Base-by-base conservation (phyloP, 2,888 invertebrate species). In the Cheilosia variabilis region DNA sequence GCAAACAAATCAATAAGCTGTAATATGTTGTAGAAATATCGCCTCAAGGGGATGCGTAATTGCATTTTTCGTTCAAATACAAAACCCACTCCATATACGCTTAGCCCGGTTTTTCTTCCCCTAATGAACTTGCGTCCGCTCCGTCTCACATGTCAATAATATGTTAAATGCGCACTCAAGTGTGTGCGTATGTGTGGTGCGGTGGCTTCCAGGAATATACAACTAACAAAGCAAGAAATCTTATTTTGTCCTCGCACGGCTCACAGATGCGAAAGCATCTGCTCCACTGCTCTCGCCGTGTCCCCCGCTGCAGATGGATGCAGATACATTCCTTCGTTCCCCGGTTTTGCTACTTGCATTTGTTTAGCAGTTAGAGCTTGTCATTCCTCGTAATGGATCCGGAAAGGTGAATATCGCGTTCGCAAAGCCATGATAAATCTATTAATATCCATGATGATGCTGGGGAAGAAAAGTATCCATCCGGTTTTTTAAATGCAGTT, bases 401-500 rank as follows among this genome's bases (percentile, higher is more conserved):
- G 80, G 81, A 86, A 86, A 86, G 86, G 86, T 80, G 86, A 81
- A 86, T 86, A 86, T 81, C 86, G 80, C 86, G 72, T 86, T 81
- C 81, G 76, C 72, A 81, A 81, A 81, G 86, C 72, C 66, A 80
- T 76, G 80, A 86, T 86, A 86, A 77, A 86, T 86, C 86, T 86
- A 86, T 86, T 86, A 86, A 86, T 86, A 86, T 72, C 86, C 76
- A 72, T 81, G 71, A 71, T 81, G 86, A 66, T 81, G 86, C 47
- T 80, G 80, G 71, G 66, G 71, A 81, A 81, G 81, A 81, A 81
- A 80, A 57, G 76, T 76, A 81, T 86, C 76, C 86, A 77, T 86
- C 80, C 80, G 80, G 86, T 86, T 86, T 86, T 75, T 80, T 71
- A 76, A 80, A 66, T 81, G 80, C 76, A 72, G 76, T 72, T 86